Evolutionary conservation across 2,113 vertebrate species (phyloP), one percentile per base, ranked within the genome.

Genomic region (Ailurus styani): DNA sequence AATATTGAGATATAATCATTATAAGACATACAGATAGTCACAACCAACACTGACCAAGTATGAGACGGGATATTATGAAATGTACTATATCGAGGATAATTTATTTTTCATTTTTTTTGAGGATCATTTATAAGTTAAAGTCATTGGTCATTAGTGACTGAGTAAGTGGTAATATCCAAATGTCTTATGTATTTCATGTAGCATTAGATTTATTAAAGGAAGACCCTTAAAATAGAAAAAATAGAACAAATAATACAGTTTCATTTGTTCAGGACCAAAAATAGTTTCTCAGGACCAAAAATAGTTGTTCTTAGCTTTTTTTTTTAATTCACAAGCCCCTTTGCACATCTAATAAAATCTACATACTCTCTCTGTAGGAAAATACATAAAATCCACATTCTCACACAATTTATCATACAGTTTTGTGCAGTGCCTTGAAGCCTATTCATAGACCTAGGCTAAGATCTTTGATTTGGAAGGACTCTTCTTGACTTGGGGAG

Each of bases 301-400:
- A 29, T 52, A 54, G 12, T 62, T 83, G n/a, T 83, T 86, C n/a
- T 87, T 84, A 37, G 1, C 4, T 29, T 57, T 70, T 52, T 55
- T 55, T 60, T 23, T 57, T 70, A 86, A 64, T 17, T 47, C 29
- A 42, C 12, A 17, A 93, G 3, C 2, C 37, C 15, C 31, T 91
- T 96, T 82, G 13, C 20, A 91, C 95, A 87, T 78, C 29, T 81
- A 50, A 77, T 85, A n/a, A 93, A 96, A 45, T 54, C 72, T 78
- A 37, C 1, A 50, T 68, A 50, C 4, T 29, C 12, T 91, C 14
- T 97, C 31, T 57, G 10, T 9, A 31, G 57, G 34, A 91, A 94
- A 91, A 95, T 15, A 54, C n/a, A 34, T 91, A 70, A 93, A 91
- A 23, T 91, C 42, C 29, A 17, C 52, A 60, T 83, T 10, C 15